These are phyloP conservation scores for Hiodon tergisus DNA, from an alignment of 2,113 vertebrate genomes.

Conservation along the genomic window DNA sequence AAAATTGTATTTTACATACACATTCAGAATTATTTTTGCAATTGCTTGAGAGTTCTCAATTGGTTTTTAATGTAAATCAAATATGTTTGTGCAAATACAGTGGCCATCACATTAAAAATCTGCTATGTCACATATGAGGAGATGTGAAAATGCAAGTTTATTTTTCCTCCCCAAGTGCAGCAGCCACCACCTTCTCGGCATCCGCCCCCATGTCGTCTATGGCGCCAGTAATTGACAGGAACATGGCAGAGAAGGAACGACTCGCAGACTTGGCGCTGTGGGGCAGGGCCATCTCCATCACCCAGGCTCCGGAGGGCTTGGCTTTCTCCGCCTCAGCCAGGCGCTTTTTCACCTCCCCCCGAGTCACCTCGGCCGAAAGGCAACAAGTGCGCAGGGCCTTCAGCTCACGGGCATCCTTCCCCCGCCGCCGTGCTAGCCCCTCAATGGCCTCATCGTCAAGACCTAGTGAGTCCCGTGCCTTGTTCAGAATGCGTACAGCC, in stretches of 20 bases:
- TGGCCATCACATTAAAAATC: background rate
- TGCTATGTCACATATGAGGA: too few relatives aligned
- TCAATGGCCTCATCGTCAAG: slow-evolving; percentile 53
- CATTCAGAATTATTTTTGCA: background rate
- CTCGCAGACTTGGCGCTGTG: slow-evolving; percentile 48
- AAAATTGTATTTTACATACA: background rate
- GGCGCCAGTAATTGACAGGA: slow-evolving; percentile 51
- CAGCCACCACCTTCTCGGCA: slow-evolving; percentile 49
- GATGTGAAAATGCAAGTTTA: slow-evolving; percentile 14
- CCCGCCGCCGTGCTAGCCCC: slow-evolving; percentile 42
- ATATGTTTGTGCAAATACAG: too few relatives aligned
- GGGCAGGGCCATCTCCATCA: slow-evolving; percentile 58
- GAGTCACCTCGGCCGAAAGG: slow-evolving; percentile 56
- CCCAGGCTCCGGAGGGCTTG: slow-evolving; percentile 29
- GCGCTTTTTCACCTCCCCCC: slow-evolving; percentile 49
- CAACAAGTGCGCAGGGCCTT: slow-evolving; percentile 47
- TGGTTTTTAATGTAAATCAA: too few relatives aligned
- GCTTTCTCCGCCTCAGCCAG: slow-evolving; percentile 52
- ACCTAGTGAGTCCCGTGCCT: slow-evolving; percentile 53
- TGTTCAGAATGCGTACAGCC: slow-evolving; percentile 51
- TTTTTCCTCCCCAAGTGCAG: slow-evolving; percentile 32
- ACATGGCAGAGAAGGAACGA: slow-evolving; percentile 56
- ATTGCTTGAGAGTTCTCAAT: too few relatives aligned
- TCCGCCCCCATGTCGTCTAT: slow-evolving; percentile 61
- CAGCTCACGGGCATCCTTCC: slow-evolving; percentile 34